Evolutionary conservation across 1,140 invertebrate species (phyloP).

Genomic region (Micrasema longulum): DNA sequence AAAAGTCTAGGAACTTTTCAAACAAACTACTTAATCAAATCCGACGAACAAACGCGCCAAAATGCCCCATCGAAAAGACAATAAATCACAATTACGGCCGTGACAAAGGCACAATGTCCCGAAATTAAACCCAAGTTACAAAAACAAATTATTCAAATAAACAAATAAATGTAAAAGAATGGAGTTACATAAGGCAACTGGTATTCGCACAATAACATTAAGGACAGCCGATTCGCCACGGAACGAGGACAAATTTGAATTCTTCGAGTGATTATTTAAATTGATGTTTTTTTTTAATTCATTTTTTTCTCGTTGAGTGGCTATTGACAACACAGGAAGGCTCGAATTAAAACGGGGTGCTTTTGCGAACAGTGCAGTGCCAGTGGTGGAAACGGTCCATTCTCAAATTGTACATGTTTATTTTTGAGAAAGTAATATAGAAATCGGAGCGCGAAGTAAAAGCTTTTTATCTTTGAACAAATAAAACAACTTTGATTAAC

Average conservation of each 20-base stretch:
- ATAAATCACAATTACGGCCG: conserved; percentile 39
- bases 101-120: conserved; percentile 31
- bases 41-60: conserved; percentile 7
- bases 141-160: conserved; percentile 42
- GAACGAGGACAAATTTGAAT: conserved; percentile 36
- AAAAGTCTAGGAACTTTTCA: not conserved
- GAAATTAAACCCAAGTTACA: conserved; percentile 29
- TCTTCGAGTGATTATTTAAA: conserved; percentile 34
- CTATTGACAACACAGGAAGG: conserved; percentile 34
- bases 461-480: not conserved
- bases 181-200: conserved; percentile 4
- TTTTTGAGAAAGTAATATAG: not conserved
- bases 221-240: conserved; percentile 18
- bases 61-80: not conserved
- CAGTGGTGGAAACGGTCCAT: not conserved
- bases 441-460: not conserved
- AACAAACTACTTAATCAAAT: conserved; percentile 2
- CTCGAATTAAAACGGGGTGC: conserved; percentile 6
- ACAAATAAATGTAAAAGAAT: conserved; percentile 43
- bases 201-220: conserved; percentile 28
- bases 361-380: not conserved
- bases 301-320: conserved; percentile 42
- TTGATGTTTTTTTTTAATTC: conserved; percentile 38
- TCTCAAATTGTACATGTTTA: not conserved
- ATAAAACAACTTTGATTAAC: not conserved